phyloP scores from a whole-genome alignment of 2,113 vertebrate genomes.

The Struthidea cinerea region DNA sequence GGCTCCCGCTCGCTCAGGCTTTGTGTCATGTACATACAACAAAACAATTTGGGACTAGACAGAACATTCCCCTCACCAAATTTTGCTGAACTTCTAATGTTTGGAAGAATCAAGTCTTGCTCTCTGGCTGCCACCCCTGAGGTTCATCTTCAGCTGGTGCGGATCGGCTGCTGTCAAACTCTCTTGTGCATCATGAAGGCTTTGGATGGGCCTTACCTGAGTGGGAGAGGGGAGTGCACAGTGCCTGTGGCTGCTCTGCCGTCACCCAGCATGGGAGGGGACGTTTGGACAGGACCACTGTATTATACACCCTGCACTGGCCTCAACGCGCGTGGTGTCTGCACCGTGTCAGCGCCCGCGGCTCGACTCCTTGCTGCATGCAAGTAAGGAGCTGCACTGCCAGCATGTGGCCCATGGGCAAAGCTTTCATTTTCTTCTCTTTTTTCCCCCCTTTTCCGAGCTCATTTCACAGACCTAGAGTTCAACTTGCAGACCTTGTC shows the following conservation, averaged over 20 bases:
- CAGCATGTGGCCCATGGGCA: constrained; percentile 23
- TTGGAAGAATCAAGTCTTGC: not conserved
- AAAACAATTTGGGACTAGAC: not conserved
- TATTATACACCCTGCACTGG: not conserved
- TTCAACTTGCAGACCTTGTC: not conserved
- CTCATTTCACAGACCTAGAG: not conserved
- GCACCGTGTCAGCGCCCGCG: not conserved
- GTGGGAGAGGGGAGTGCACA: not conserved
- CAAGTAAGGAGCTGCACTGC: not conserved
- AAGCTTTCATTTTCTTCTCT: not conserved
- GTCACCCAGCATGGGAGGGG: not conserved
- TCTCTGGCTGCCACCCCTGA: not conserved
- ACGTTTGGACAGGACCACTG: not conserved
- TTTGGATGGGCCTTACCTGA: not conserved
- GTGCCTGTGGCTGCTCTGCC: not conserved
- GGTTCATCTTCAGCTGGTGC: rapidly evolving
- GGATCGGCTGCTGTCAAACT: not conserved
- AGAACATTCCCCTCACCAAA: not conserved
- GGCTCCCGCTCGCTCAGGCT: not conserved
- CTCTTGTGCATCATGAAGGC: rapidly evolving
- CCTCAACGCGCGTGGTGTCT: not conserved
- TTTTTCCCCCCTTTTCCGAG: not conserved
- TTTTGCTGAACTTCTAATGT: not conserved
- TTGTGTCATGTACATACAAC: not conserved
- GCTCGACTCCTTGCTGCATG: not conserved